phyloP scores from a whole-genome alignment of 1,140 invertebrate species.

The Cyrtorhinus lividipennis region DNA sequence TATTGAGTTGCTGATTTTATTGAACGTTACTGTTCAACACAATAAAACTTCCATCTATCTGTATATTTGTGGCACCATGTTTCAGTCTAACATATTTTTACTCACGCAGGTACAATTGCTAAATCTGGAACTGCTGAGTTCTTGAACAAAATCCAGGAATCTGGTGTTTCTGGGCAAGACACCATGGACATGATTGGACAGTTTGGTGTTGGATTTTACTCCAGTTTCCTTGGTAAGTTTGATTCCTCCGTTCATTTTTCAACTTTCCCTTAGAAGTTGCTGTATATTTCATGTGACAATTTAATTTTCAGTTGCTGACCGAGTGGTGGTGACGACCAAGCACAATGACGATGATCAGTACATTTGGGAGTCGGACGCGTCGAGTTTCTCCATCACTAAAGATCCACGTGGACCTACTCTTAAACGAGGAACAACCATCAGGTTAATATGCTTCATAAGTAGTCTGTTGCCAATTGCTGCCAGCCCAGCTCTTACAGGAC shows the following conservation, averaged over 20 bases:
- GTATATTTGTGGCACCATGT: too few species aligned
- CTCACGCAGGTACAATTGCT: slow-evolving; percentile 74
- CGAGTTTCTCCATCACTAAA: slow-evolving; percentile 71
- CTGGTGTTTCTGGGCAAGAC: slow-evolving; percentile 37
- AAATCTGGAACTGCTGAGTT: slow-evolving; percentile 99
- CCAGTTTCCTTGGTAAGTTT: slow-evolving; percentile 65
- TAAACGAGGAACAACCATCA: slow-evolving; percentile 70
- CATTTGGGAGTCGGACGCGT: slow-evolving; percentile 95
- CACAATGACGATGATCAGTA: slow-evolving; percentile 91
- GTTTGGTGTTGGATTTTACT: slow-evolving; percentile 97
- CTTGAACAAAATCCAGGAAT: slow-evolving; percentile 79
- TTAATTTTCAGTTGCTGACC: slow-evolving; percentile 52
- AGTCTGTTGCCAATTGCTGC: too few species aligned
- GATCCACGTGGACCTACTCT: slow-evolving; percentile 90
- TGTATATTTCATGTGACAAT: background rate
- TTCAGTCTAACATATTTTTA: background rate
- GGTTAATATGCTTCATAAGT: slow-evolving; percentile 25
- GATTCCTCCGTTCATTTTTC: slow-evolving; percentile 2
- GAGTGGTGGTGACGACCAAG: slow-evolving; percentile 87
- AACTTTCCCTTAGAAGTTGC: background rate
- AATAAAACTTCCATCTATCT: too few species aligned
- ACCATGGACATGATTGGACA: slow-evolving; percentile 82
- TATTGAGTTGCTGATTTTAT: too few species aligned
- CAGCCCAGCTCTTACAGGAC: too few species aligned
- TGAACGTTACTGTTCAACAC: too few species aligned